These are phyloP conservation scores for Babyrousa celebensis DNA, from an alignment of 2,797 vertebrate genomes.

Conservation along the genomic window DNA sequence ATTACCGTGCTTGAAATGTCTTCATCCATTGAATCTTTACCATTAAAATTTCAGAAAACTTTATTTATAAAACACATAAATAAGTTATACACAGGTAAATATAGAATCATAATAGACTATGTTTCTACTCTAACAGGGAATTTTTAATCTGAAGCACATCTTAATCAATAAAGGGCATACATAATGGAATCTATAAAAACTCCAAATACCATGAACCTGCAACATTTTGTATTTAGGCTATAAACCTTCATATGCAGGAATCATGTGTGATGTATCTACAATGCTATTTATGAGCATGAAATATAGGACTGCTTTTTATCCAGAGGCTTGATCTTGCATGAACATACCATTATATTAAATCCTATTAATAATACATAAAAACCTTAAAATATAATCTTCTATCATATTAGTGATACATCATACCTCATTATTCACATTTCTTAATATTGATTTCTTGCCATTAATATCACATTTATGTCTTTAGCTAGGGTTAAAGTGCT, in stretches of 20 bases:
- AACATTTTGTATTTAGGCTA: neutral
- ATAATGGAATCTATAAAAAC: neutral
- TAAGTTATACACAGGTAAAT: neutral
- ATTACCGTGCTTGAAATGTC: conserved; percentile 39
- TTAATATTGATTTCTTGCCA: neutral
- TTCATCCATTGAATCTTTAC: conserved; percentile 4
- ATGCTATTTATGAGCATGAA: conserved; percentile 19
- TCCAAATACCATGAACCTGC: neutral
- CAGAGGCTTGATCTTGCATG: conserved; percentile 54
- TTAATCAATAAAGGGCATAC: conserved; percentile 1
- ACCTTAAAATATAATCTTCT: conserved; percentile 50
- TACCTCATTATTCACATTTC: neutral
- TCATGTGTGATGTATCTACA: neutral
- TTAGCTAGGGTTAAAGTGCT: conserved; percentile 55
- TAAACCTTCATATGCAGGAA: neutral
- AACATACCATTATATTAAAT: conserved; percentile 62
- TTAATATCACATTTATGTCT: conserved; percentile 65
- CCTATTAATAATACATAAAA: conserved; percentile 71
- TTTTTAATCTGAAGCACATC: conserved; percentile 4
- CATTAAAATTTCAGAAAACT: neutral
- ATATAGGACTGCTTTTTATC: neutral
- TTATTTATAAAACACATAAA: neutral
- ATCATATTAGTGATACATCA: conserved; percentile 41
- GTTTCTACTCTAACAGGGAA: neutral
- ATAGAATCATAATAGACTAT: neutral